phyloP scores from a whole-genome alignment of 2,113 vertebrate genomes.

The Peromyscus polionotus region DNA sequence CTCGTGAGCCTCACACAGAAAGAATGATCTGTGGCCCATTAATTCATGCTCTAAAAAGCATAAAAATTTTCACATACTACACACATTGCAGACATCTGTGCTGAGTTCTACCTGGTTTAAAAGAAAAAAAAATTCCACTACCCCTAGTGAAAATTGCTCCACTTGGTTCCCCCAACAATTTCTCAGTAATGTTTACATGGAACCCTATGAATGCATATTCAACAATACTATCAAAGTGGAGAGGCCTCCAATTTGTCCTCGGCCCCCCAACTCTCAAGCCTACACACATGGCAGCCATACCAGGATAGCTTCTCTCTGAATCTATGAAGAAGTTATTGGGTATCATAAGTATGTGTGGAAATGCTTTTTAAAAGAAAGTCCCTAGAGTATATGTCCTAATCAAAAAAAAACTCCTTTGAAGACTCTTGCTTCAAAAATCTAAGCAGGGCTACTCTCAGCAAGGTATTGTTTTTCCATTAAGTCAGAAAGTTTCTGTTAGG shows the following conservation, averaged over 20 bases:
- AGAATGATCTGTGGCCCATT: conserved; percentile 12
- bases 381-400: background rate
- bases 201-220: conserved; percentile 38
- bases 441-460: background rate
- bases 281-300: background rate
- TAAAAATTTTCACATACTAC: conserved; percentile 34
- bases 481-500: conserved; percentile 30
- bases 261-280: background rate
- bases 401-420: conserved; percentile 50
- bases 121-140: background rate
- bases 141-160: background rate
- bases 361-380: conserved; percentile 23
- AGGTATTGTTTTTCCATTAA: conserved; percentile 30
- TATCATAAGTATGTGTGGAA: conserved; percentile 21
- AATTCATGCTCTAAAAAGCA: conserved; percentile 56
- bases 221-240: conserved; percentile 36
- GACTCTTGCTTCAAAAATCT: conserved; percentile 51
- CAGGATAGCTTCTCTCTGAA: conserved; percentile 14
- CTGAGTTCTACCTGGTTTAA: conserved; percentile 21
- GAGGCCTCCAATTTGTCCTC: conserved; percentile 53
- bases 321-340: conserved; percentile 15
- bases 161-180: conserved; percentile 7
- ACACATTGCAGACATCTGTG: conserved; percentile 60
- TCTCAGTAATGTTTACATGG: conserved; percentile 30
- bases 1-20: conserved; percentile 45